Evolutionary conservation across 2,888 invertebrate genomes (phyloP), one percentile per base, ranked within the genome.

Genomic region (Sinhomidia bicolor): DNA sequence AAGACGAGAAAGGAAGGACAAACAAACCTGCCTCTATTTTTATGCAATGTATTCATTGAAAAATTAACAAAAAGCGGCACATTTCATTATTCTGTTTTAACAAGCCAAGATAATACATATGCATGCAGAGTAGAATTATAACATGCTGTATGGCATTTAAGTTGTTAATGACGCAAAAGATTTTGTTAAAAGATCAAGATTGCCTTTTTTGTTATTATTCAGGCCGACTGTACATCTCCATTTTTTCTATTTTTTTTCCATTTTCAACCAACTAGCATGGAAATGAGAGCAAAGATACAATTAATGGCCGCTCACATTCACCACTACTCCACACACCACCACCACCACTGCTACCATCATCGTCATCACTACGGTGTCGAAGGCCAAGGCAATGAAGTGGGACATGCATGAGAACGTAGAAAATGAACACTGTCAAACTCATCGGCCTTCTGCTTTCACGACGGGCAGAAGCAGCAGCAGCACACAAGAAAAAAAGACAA

Each of bases 101-200:
- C n/a, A n/a, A n/a, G n/a, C n/a, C n/a, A n/a, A n/a, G n/a, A n/a
- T n/a, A n/a, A n/a, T n/a, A n/a, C n/a, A n/a, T n/a, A n/a, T n/a
- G n/a, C n/a, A 41, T 4, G 41, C 41, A 41, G 41, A 41, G 41
- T n/a, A n/a, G n/a, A n/a, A 41, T 17, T 17, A 51, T 51, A n/a
- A 51, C 17, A 7, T 17, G 14, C n/a, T 51, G n/a, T 51, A 10
- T 44, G 44, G 9, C 71, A 74, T 23, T 74, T 47, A 74, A 47
- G 74, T 26, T 74, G 74, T 44, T 74, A 74, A 74, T 74, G 74
- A 47, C 74, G 74, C 26, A 47, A 47, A 32, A 20, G 57, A 32
- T 57, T 78, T 41, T 57, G 57, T 32, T 17, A n/a, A 17, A 57
- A 78, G 54, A 57, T 78, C 54, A 57, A 36, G 54, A 78, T 78